Evolutionary conservation across 2,113 vertebrate species (phyloP), one percentile per base, ranked within the genome.

Genomic region (Bubo blakistoni): DNA sequence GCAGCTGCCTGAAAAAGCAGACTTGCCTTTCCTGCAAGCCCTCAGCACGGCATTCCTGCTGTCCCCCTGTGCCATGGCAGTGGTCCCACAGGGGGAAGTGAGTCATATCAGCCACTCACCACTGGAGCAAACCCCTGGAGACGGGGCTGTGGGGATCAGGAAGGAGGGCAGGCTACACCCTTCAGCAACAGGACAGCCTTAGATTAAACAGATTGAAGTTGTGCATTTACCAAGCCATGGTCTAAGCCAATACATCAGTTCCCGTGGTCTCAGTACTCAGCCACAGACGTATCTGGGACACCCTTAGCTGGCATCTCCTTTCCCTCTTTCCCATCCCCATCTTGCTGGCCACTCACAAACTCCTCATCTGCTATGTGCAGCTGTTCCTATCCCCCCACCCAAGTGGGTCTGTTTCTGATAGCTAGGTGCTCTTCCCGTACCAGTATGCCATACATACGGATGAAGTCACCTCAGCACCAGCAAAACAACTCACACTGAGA

Each of bases 191-290:
- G 65, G 44, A 36, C 40, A 34, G 46, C 42, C 67, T 78, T 11
- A 29, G 27, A 61, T 86, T 16, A 51, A 92, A 58, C 15, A 6
- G 36, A 55, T 46, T 49, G 61, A 90, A 65, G 19, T 12, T 30
- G 44, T 0, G 0, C 6, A 3, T 58, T 90, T 42, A 80, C 49
- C 10, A 32, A 86, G 7, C n/a, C 2, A 2, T 5, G 0, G 7
- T 13, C 63, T 57, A 46, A 84, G 6, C 22, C 30, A 54, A 36
- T 10, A 6, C 7, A 3, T 22, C 49, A 30, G 5, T 62, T 90
- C 70, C 24, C 0, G 0, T 17, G 38, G 42, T 51, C 63, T 59
- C 61, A 8, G 38, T 22, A 63, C 34, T 57, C 4, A 4, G 71
- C 34, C 19, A n/a, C 34, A 22, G 52, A 70, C 25, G 8, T 32